These are phyloP conservation scores for Trichopoda pennipes DNA, from an alignment of 2,888 invertebrate species.

Conservation along the genomic window DNA sequence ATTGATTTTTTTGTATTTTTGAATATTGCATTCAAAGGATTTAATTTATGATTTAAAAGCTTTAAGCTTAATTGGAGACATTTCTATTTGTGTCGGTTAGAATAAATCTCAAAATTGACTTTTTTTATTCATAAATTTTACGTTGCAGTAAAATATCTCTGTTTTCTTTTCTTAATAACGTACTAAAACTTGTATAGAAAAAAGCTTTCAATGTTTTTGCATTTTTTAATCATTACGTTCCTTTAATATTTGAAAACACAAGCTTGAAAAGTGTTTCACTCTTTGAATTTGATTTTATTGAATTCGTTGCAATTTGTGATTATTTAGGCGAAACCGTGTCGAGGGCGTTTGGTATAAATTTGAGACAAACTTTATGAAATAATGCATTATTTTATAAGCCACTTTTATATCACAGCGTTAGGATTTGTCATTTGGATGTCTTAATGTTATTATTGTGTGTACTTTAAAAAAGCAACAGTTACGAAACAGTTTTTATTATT, in stretches of 20 bases:
- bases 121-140: too few relatives aligned
- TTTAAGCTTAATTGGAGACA: constrained; percentile 19
- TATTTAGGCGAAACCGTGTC: constrained; percentile 47
- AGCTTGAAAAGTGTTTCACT: background rate
- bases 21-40: background rate
- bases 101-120: constrained; percentile 1
- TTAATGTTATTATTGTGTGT: background rate
- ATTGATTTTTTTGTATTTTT: background rate
- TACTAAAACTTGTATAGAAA: background rate
- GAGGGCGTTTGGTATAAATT: constrained; percentile 46
- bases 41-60: background rate
- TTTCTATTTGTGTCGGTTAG: constrained; percentile 13
- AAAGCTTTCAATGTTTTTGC: background rate
- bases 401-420: constrained; percentile 69
- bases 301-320: background rate
- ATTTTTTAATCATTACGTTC: background rate
- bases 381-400: constrained; percentile 57
- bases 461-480: constrained; percentile 58
- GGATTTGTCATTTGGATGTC: background rate
- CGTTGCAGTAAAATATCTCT: background rate
- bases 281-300: background rate
- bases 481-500: constrained; percentile 18
- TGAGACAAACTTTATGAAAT: background rate
- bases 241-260: background rate
- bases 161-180: background rate